Base-by-base conservation (phyloP, 2,797 vertebrate genomes). In the Falco naumanni region DNA sequence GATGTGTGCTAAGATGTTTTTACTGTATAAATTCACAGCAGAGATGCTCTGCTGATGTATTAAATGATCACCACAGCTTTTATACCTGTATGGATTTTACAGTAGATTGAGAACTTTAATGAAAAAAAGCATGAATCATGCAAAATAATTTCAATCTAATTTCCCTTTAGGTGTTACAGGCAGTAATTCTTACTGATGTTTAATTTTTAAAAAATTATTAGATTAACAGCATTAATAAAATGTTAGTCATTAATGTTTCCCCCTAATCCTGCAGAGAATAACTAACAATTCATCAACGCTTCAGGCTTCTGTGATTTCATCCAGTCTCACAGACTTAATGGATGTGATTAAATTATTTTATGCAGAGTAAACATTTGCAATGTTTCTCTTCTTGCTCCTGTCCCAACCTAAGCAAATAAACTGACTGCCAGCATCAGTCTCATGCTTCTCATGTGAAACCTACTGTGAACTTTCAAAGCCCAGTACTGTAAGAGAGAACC, bases 371-470 rank as follows among this genome's bases (percentile, higher is more conserved):
- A 96, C 84, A 93, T 91, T 90, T 92, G 56, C 90, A 86, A 57
- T 96, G 71, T 84, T 89, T 92, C 80, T 84, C 69, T 80, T 94
- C 86, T 93, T 93, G 84, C 71, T 84, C 82, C 64, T 89, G 82
- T 87, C 87, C n/a, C 70, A 86, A 72, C 89, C 87, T 94, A 89
- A 96, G 89, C 84, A 95, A 95, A 96, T 94, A 96, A 94, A 96
- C 71, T 90, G 84, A 86, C 71, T 96, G 94, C 94, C 93, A 95
- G 93, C 60, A 93, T 79, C 68, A 92, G 88, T 88, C 84, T 95
- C 86, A 95, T 96, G 94, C 88, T 85, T 92, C 88, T 91, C 96
- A 92, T 95, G 94, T 96, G 90, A 97, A 96, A 93, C 65, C 77
- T 90, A 92, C 28, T 96, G 90, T 92, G 86, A 93, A 82, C 63